Percentiles rank a stretch among this genome's conserved stretches.
These are phyloP conservation scores for Neocrepidodera transversa DNA, from an alignment of 2,888 invertebrate genomes.

Conservation along the genomic window DNA sequence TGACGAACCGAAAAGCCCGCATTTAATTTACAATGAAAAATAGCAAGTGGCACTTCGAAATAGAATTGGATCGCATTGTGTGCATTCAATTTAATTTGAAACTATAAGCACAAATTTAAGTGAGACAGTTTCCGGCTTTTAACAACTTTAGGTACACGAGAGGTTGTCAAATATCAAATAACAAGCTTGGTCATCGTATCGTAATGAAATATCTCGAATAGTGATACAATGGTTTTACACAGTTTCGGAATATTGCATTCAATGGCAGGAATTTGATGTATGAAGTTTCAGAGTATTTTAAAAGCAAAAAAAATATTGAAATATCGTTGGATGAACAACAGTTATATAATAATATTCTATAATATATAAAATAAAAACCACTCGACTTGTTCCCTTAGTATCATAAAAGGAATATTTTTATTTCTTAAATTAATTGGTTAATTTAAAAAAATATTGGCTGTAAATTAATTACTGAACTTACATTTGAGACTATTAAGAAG, in stretches of 20 bases:
- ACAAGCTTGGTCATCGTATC: slow-evolving; percentile 14
- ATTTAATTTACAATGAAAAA: neutral
- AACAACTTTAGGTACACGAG: slow-evolving; percentile 9
- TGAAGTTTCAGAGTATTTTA: too few species aligned
- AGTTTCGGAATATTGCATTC: neutral
- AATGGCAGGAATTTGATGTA: too few species aligned
- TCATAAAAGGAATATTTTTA: too few species aligned
- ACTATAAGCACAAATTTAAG: slow-evolving; percentile 11
- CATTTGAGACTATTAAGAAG: too few species aligned
- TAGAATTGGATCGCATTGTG: neutral
- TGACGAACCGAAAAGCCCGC: neutral
- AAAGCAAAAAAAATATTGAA: too few species aligned
- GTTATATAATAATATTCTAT: too few species aligned
- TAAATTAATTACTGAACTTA: too few species aligned
- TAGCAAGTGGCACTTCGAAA: neutral
- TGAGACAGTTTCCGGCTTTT: slow-evolving; percentile 8
- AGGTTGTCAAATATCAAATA: slow-evolving; percentile 18
- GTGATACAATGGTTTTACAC: neutral
- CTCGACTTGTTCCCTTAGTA: too few species aligned
- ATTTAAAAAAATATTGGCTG: too few species aligned
- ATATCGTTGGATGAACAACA: too few species aligned
- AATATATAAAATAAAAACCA: too few species aligned
- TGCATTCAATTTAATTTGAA: slow-evolving; percentile 11
- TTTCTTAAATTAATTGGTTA: too few species aligned
- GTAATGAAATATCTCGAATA: slow-evolving; percentile 15